A percentile compares a stretch with the other conserved stretches of the same genome.
phyloP scores from a whole-genome alignment of 92 coral and sea anemone genomes.

The Parazoanthus darwini region DNA sequence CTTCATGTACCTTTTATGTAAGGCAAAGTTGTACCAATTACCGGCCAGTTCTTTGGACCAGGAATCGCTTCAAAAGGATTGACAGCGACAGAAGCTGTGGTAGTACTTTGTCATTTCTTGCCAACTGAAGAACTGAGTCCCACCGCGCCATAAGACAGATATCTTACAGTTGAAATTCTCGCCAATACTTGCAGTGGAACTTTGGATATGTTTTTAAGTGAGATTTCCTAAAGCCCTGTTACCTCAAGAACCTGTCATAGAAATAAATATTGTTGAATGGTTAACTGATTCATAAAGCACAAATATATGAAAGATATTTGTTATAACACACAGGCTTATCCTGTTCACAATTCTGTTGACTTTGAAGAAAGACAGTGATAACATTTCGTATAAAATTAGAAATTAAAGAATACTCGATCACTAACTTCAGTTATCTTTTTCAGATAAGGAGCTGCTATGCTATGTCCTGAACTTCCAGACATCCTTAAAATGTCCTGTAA shows the following conservation, averaged over 20 bases:
- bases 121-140: not conserved
- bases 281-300: not conserved
- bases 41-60: conserved; percentile 19
- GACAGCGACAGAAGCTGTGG: not conserved
- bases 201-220: not conserved
- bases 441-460: too few relatives aligned
- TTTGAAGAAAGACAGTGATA: too few relatives aligned
- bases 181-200: not conserved
- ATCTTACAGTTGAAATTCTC: not conserved
- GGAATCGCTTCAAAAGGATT: conserved; percentile 36
- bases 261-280: not conserved
- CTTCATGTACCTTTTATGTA: conserved; percentile 33
- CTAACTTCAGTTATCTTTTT: too few relatives aligned
- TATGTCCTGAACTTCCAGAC: too few relatives aligned
- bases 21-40: conserved; percentile 32
- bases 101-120: conserved; percentile 25
- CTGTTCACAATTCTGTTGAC: too few relatives aligned
- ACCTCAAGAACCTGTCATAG: not conserved
- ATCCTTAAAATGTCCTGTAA: too few relatives aligned
- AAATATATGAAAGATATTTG: too few relatives aligned
- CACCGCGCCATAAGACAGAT: not conserved
- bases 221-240: not conserved
- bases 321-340: too few relatives aligned
- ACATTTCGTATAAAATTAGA: too few relatives aligned
- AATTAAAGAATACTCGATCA: too few relatives aligned